Conservation (phyloP, 2,888 invertebrate genomes). For the Oligia latruncula region DNA sequence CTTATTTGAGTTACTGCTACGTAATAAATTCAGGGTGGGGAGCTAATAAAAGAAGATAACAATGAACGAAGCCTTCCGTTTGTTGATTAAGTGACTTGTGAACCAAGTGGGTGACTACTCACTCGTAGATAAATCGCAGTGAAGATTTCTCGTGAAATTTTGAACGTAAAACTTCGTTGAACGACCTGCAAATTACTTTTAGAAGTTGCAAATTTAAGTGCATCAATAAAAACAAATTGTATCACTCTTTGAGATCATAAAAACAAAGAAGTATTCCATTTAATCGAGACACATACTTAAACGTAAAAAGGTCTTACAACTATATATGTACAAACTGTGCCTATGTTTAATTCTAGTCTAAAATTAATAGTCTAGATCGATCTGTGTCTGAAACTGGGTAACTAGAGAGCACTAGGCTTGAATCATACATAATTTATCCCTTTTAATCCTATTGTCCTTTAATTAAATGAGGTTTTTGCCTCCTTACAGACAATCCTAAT, state of each 20-base stretch:
- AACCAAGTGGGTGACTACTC: constrained; percentile 49
- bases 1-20: constrained; percentile 85
- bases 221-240: constrained; percentile 51
- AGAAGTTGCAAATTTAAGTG: constrained; percentile 23
- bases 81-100: constrained; percentile 78
- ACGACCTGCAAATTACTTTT: constrained; percentile 37
- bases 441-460: constrained; percentile 56
- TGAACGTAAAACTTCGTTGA: constrained; percentile 7
- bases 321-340: not conserved
- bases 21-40: constrained; percentile 83
- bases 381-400: constrained; percentile 42
- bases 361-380: constrained; percentile 50
- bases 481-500: constrained; percentile 38
- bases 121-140: constrained; percentile 31
- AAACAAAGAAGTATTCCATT: constrained; percentile 29
- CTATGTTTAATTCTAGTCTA: constrained; percentile 32
- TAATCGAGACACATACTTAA: constrained; percentile 18
- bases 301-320: constrained; percentile 9
- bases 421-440: constrained; percentile 56
- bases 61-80: constrained; percentile 79
- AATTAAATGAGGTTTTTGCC: constrained; percentile 52
- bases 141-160: constrained; percentile 5
- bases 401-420: constrained; percentile 28
- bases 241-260: constrained; percentile 33
- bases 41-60: constrained; percentile 81